Conservation (phyloP, 2,888 invertebrate genomes). For the Dorcus parallelipipedus region DNA sequence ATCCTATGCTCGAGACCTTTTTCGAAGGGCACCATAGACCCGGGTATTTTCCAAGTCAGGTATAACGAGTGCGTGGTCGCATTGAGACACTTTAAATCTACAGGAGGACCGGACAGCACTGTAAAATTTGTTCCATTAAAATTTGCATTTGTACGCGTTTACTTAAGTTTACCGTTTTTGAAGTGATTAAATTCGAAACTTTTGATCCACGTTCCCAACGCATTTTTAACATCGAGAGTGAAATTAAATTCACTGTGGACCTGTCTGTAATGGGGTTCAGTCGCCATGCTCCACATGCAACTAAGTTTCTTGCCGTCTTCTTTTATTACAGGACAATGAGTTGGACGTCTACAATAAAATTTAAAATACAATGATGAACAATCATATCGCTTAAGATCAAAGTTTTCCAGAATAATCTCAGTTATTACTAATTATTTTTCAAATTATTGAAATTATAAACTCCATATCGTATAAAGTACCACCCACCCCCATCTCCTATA, state of each 20-base stretch:
- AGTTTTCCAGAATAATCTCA: no score
- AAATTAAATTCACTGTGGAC: slow-evolving; percentile 56
- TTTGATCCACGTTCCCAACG: slow-evolving; percentile 55
- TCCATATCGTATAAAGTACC: no score
- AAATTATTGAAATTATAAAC: no score
- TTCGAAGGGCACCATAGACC: slow-evolving; percentile 51
- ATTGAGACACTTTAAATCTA: slow-evolving; percentile 47
- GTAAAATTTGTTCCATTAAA: slow-evolving; percentile 22
- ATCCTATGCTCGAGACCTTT: slow-evolving; percentile 52
- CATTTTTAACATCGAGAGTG: slow-evolving; percentile 58
- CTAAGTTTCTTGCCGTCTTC: slow-evolving; percentile 31
- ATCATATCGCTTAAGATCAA: background rate
- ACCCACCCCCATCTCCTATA: no score
- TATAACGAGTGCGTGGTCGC: slow-evolving; percentile 50
- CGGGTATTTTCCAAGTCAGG: slow-evolving; percentile 52
- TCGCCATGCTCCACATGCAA: slow-evolving; percentile 53
- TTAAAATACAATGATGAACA: slow-evolving; percentile 1
- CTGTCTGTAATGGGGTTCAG: slow-evolving; percentile 56
- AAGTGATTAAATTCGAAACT: slow-evolving; percentile 60
- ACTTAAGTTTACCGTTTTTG: slow-evolving; percentile 44
- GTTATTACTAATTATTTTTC: no score
- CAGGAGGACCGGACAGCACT: slow-evolving; percentile 54
- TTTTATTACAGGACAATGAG: slow-evolving; percentile 17
- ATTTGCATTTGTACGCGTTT: background rate
- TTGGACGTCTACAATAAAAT: slow-evolving; percentile 9